phyloP scores from a whole-genome alignment of 2,888 invertebrate species.

The Agriotes lineatus region DNA sequence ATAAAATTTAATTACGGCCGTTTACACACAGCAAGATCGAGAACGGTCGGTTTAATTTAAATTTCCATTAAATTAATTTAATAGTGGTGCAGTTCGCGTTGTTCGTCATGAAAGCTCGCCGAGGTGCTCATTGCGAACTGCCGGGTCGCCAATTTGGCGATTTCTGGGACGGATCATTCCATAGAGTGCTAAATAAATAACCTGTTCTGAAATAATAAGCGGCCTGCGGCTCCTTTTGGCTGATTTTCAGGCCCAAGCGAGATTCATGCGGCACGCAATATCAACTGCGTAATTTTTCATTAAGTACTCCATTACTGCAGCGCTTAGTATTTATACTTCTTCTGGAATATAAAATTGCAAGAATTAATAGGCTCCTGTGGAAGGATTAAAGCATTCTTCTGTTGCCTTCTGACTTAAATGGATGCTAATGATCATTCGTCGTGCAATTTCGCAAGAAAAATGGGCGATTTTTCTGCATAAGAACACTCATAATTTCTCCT shows the following conservation, averaged over 20 bases:
- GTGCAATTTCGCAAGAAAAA: no score
- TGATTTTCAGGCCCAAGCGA: not conserved
- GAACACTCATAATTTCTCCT: no score
- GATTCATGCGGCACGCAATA: constrained; percentile 18
- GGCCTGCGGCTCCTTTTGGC: not conserved
- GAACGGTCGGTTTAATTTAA: constrained; percentile 30
- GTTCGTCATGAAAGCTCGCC: not conserved
- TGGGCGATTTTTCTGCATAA: no score
- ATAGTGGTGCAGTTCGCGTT: constrained; percentile 13
- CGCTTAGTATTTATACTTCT: constrained; percentile 1
- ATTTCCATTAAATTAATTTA: constrained; percentile 29
- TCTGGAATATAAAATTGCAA: not conserved
- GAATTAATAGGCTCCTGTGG: no score
- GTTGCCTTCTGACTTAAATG: no score
- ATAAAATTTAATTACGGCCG: constrained; percentile 31
- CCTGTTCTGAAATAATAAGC: constrained; percentile 15
- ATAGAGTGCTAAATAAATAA: constrained; percentile 18
- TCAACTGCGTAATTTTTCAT: constrained; percentile 16
- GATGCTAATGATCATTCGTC: no score
- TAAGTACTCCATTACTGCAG: not conserved
- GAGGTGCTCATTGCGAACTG: no score
- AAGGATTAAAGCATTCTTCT: no score
- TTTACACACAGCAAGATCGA: constrained; percentile 4
- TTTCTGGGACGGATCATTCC: constrained; percentile 1
- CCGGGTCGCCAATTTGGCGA: constrained; percentile 8